A percentile compares a stretch with the other conserved stretches of the same genome.
These are phyloP conservation scores for Callorhinus ursinus DNA, from an alignment of 2,113 vertebrate species.

Conservation along the genomic window DNA sequence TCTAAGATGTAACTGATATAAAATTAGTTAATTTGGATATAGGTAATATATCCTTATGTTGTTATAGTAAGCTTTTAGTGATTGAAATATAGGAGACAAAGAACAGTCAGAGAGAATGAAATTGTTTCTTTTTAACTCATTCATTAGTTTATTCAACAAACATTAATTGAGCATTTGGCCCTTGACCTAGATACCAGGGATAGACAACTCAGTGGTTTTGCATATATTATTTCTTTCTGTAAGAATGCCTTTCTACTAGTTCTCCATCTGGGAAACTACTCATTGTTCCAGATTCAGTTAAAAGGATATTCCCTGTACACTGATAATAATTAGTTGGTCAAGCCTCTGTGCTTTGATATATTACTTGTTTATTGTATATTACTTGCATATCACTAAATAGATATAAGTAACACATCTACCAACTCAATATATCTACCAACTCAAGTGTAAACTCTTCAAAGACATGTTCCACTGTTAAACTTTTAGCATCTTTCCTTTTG, in stretches of 20 bases:
- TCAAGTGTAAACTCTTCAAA: neutral
- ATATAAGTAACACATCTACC: neutral
- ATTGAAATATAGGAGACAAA: neutral
- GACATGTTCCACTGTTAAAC: neutral
- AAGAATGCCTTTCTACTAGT: neutral
- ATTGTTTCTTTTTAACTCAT: neutral
- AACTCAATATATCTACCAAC: neutral
- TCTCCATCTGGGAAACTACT: constrained; percentile 4
- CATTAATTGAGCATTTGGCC: neutral
- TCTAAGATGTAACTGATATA: constrained; percentile 5
- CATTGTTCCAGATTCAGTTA: neutral
- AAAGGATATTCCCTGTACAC: neutral
- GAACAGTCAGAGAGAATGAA: neutral
- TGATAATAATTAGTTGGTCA: neutral
- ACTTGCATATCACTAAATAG: neutral
- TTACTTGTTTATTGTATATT: neutral
- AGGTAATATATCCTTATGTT: neutral
- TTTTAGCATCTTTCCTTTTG: neutral
- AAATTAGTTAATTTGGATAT: constrained; percentile 18
- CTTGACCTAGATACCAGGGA: neutral
- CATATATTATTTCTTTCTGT: neutral
- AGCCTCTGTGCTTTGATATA: neutral
- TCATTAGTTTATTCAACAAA: neutral
- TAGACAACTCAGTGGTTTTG: neutral
- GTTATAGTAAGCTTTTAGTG: neutral